Percentiles rank a stretch among this genome's conserved stretches.
Evolutionary conservation across 2,113 vertebrate species (phyloP).

Genomic region (Dromaius novaehollandiae): DNA sequence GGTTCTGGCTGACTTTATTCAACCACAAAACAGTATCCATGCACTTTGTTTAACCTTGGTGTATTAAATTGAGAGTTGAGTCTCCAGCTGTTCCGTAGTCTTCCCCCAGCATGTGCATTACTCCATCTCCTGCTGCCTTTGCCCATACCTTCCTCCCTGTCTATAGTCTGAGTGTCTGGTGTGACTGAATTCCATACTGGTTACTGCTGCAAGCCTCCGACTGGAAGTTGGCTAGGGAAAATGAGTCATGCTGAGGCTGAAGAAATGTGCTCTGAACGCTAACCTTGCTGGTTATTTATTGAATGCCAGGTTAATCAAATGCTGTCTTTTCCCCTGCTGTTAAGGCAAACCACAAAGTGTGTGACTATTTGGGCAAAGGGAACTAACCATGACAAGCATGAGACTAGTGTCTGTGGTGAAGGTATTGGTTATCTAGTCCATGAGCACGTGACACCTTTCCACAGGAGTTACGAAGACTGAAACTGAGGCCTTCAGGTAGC

Average conservation of each 20-base stretch:
- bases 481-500: neutral
- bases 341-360: constrained; percentile 21
- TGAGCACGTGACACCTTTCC: neutral
- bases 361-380: constrained; percentile 1
- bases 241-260: constrained; percentile 29
- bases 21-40: constrained; percentile 62
- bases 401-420: neutral
- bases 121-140: neutral
- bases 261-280: constrained; percentile 3
- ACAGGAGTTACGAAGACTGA: neutral
- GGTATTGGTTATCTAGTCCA: neutral
- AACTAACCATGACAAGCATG: neutral
- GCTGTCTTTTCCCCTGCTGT: constrained; percentile 3
- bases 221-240: constrained; percentile 35
- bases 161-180: neutral
- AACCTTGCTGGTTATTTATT: constrained; percentile 16
- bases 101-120: neutral
- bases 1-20: constrained; percentile 57
- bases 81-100: constrained; percentile 39
- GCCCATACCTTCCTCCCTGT: neutral
- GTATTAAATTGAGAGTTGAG: constrained; percentile 49
- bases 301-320: constrained; percentile 39
- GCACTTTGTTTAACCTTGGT: constrained; percentile 67
- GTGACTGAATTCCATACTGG: constrained; percentile 30
- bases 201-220: neutral